Percentiles rank a stretch among this genome's conserved stretches.
Conservation (phyloP, 2,797 vertebrate genomes). For the Hypotaenidia okinawae region DNA sequence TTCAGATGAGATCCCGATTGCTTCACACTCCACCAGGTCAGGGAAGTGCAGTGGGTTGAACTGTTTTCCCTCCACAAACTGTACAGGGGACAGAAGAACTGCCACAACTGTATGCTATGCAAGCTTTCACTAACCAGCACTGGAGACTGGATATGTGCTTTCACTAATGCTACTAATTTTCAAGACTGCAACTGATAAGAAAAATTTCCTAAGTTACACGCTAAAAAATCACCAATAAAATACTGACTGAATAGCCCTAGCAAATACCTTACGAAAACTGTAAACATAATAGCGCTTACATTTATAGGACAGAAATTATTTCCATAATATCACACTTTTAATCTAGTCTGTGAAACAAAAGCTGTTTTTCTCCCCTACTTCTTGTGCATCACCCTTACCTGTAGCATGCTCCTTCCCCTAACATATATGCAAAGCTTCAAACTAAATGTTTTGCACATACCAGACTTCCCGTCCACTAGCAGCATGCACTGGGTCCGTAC, state of each 20-base stretch:
- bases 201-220: background rate
- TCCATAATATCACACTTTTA: background rate
- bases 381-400: background rate
- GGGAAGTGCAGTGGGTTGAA: background rate
- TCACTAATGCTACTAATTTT: background rate
- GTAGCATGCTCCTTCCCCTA: background rate
- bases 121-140: background rate
- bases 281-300: background rate
- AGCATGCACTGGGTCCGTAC: background rate
- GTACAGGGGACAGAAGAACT: background rate
- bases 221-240: background rate
- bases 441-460: background rate
- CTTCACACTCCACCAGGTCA: background rate
- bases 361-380: background rate
- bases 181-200: background rate
- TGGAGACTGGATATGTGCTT: background rate
- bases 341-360: background rate
- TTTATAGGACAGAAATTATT: background rate
- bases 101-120: background rate
- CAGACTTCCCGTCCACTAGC: background rate
- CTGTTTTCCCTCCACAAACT: background rate
- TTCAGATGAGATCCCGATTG: background rate
- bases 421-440: background rate
- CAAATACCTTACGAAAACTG: background rate
- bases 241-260: background rate